Percentiles rank a stretch among this genome's conserved stretches.
Evolutionary conservation across 2,797 vertebrate genomes (phyloP).

Genomic region (Furcifer pardalis): DNA sequence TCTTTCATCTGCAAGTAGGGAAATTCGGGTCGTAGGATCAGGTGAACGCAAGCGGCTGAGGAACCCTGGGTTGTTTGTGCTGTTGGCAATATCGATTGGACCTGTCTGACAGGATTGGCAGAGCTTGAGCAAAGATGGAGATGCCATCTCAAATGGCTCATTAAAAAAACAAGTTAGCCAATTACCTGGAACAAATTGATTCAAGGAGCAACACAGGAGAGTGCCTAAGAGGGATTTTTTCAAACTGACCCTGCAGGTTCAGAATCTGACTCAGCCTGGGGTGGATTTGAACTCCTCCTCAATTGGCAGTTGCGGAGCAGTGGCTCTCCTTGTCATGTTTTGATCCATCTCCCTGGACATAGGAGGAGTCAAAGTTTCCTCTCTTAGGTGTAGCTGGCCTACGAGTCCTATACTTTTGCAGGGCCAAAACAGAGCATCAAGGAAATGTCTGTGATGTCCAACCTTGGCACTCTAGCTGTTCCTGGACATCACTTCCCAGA

Average conservation of each 20-base stretch:
- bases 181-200: not conserved
- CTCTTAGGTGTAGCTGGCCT: too few relatives aligned
- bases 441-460: too few relatives aligned
- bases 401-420: too few relatives aligned
- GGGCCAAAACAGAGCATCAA: too few relatives aligned
- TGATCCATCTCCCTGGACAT: too few relatives aligned
- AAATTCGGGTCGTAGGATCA: not conserved
- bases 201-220: too few relatives aligned
- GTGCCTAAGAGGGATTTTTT: not conserved
- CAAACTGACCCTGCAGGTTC: too few relatives aligned
- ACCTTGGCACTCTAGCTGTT: too few relatives aligned
- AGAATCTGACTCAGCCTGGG: not conserved
- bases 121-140: not conserved
- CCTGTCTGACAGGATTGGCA: not conserved
- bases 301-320: not conserved
- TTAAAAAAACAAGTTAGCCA: not conserved
- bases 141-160: not conserved
- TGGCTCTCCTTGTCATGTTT: too few relatives aligned
- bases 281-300: not conserved
- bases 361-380: too few relatives aligned
- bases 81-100: not conserved
- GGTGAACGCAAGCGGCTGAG: too few relatives aligned
- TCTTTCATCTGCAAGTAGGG: not conserved
- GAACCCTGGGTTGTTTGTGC: not conserved
- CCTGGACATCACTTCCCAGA: too few relatives aligned